A percentile compares a stretch with the other conserved stretches of the same genome.
Conservation (phyloP, 2,113 vertebrate species). For the Lepisosteus oculatus region DNA sequence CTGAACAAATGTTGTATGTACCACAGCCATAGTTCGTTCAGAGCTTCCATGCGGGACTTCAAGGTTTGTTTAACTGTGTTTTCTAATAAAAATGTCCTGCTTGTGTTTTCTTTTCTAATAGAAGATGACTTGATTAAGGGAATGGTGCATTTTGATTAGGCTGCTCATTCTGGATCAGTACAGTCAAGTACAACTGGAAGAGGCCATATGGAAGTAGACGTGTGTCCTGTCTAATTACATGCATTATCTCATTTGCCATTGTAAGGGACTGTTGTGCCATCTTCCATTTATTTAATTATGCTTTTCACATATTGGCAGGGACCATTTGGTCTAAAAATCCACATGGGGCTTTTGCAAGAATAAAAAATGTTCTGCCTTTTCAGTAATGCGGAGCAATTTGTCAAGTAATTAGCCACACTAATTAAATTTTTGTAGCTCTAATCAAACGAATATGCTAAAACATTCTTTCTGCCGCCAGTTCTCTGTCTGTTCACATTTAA, state of each 20-base stretch:
- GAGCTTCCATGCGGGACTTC: background rate
- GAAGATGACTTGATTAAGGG: conserved; percentile 42
- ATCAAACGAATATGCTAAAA: conserved; percentile 99
- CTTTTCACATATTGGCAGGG: conserved; percentile 91
- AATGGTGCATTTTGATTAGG: conserved; percentile 53
- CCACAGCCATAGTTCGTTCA: background rate
- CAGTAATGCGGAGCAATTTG: conserved; percentile 90
- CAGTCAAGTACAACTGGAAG: conserved; percentile 55
- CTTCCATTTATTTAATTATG: conserved; percentile 98
- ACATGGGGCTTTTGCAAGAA: conserved; percentile 70
- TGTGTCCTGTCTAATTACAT: conserved; percentile 82
- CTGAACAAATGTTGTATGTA: background rate
- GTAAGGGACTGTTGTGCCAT: conserved; percentile 86
- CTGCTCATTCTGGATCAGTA: conserved; percentile 48
- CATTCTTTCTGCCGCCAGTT: conserved; percentile 92
- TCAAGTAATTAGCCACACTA: conserved; percentile 93
- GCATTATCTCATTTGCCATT: conserved; percentile 87
- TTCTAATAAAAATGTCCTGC: background rate
- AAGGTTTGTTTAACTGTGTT: background rate
- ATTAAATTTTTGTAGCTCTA: conserved; percentile 96
- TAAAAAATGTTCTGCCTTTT: conserved; percentile 77
- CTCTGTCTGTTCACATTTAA: conserved; percentile 95
- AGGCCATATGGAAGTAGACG: conserved; percentile 74
- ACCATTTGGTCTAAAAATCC: conserved; percentile 81
- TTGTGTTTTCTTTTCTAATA: conserved; percentile 29